Evolutionary conservation across 2,797 vertebrate species (phyloP).

Genomic region (Cheirogaleus major): DNA sequence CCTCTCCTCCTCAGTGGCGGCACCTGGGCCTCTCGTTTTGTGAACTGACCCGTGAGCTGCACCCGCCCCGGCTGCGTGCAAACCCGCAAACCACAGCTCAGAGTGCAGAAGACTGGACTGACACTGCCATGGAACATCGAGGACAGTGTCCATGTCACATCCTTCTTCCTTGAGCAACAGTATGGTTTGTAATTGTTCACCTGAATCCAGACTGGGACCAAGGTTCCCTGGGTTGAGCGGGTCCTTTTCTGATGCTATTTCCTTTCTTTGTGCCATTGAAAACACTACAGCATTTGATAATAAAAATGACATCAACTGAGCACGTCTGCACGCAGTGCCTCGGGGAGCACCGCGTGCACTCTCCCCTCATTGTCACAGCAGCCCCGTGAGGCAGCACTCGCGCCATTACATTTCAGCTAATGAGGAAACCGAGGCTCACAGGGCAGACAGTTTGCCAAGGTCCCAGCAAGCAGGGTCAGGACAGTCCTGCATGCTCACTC

Average conservation of each 20-base stretch:
- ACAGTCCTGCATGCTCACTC: not conserved
- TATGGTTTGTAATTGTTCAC: not conserved
- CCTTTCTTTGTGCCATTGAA: not conserved
- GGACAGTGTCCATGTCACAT: fast-evolving
- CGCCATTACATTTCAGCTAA: no score
- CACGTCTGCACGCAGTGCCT: fast-evolving
- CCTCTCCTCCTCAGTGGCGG: not conserved
- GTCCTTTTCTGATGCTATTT: not conserved
- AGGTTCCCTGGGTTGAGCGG: not conserved
- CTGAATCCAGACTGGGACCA: fast-evolving
- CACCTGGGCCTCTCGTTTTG: not conserved
- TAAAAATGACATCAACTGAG: fast-evolving
- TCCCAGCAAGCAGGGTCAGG: not conserved
- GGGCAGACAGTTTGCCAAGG: not conserved
- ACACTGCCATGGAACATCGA: fast-evolving
- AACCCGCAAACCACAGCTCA: not conserved
- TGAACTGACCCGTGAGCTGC: fast-evolving
- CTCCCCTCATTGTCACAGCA: not conserved
- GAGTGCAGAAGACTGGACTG: fast-evolving
- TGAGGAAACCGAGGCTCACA: not conserved
- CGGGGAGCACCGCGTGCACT: no score
- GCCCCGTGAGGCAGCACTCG: no score
- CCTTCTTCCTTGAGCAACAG: not conserved
- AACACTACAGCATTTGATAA: no score
- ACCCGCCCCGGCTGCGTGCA: not conserved